Evolutionary conservation across 1,140 invertebrate genomes (phyloP).

Genomic region (Drosophila sproati): DNA sequence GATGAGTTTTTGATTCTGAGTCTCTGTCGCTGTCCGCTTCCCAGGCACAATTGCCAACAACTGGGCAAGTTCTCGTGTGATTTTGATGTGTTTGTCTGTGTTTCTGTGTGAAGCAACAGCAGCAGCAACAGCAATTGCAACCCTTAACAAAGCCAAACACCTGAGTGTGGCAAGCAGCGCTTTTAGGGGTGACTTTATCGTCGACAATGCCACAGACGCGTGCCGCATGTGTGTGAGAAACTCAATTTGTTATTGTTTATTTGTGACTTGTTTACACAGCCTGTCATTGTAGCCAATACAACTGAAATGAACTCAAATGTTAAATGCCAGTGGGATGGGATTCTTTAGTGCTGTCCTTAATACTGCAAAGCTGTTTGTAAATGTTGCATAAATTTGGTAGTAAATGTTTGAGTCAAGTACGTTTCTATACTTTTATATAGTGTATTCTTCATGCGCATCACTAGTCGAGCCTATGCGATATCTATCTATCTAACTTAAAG

Average conservation of each 20-base stretch:
- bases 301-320: background rate
- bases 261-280: conserved; percentile 57
- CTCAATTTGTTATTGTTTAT: conserved; percentile 73
- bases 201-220: conserved; percentile 43
- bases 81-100: conserved; percentile 46
- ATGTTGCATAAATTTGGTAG: no score
- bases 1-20: background rate
- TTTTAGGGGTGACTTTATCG: conserved; percentile 48
- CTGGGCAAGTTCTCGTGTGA: conserved; percentile 74
- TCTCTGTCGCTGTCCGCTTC: conserved; percentile 15
- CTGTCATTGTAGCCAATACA: background rate
- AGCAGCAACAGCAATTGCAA: conserved; percentile 40
- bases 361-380: no score
- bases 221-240: conserved; percentile 61
- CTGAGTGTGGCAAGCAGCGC: conserved; percentile 45
- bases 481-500: no score
- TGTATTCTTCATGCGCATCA: no score
- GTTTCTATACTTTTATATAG: no score
- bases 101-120: conserved; percentile 64
- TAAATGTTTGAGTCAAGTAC: no score
- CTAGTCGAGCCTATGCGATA: no score
- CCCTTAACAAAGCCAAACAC: conserved; percentile 28
- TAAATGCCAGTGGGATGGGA: no score
- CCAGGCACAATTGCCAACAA: conserved; percentile 54
- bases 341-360: no score